These are phyloP conservation scores for Hystrix cristata DNA, from an alignment of 2,113 vertebrate species.

Conservation along the genomic window DNA sequence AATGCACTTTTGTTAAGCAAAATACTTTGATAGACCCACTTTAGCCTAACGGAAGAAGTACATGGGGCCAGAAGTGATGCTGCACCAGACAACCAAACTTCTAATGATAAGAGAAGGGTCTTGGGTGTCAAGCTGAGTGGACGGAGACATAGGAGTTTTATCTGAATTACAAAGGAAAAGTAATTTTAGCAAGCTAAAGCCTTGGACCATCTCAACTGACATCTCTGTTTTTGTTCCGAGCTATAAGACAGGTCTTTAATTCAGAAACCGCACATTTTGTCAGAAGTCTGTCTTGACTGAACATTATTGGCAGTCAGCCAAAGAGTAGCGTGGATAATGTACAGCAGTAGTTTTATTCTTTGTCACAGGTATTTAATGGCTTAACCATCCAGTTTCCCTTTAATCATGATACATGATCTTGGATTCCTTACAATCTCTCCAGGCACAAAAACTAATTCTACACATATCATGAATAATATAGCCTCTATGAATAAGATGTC, in stretches of 20 bases:
- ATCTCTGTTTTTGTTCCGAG: conserved; percentile 23
- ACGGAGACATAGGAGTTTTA: conserved; percentile 30
- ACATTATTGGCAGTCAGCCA: conserved; percentile 26
- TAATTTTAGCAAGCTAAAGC: neutral
- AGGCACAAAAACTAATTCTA: conserved; percentile 51
- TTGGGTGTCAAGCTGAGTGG: neutral
- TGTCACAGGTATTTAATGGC: conserved; percentile 58
- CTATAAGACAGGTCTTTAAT: neutral
- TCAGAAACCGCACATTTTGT: neutral
- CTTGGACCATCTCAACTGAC: neutral
- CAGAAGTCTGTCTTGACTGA: conserved; percentile 20
- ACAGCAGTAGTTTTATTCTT: neutral
- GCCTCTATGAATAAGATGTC: conserved; percentile 54
- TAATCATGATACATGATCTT: conserved; percentile 22
- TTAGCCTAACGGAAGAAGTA: neutral
- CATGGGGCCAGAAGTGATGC: neutral
- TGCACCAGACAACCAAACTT: neutral
- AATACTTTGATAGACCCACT: neutral
- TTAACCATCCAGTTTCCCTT: conserved; percentile 59
- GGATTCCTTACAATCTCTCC: conserved; percentile 40
- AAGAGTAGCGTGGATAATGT: neutral
- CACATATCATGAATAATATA: conserved; percentile 23
- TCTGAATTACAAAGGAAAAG: conserved; percentile 59
- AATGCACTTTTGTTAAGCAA: neutral
- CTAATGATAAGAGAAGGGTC: neutral